Base-by-base conservation (phyloP, 2,888 invertebrate genomes). In the Brenthis ino region DNA sequence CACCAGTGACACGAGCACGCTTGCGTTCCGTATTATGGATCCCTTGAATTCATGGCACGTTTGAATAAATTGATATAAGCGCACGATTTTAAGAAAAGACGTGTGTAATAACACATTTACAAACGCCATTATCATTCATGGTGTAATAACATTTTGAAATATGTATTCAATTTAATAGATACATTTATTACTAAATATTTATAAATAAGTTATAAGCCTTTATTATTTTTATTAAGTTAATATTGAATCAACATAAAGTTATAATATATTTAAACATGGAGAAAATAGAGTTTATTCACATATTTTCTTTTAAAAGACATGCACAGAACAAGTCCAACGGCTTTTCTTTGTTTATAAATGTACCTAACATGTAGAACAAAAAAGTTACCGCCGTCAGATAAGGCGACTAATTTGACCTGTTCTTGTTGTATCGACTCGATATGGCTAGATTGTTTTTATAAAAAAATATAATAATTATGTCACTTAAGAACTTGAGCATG, bases 1-100 rank as follows among this genome's bases (percentile, higher is more conserved):
- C 53, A 58, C 37, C 55, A 70, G 64, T 64, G 67, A 66, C 65
- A 68, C 69, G 58, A 65, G 69, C 73, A 75, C 71, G 75, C 75
- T 77, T 77, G 76, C 76, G 78, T 76, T 74, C 79, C 78, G 77
- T 79, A 80, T 78, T 77, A 71, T 71, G 63, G 57, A 61, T 75
- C 78, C 74, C 83, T 78, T 77, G 63, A 75, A 89, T 82, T 85
- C 85, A 64, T 72, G 75, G 77, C 89, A 86, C 89, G 88, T 83
- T 70, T 76, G 70, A 77, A 79, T 79, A 87, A 86, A 88, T 87
- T 88, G 85, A 86, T 88, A 88, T 85, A 82, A 81, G 79, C 77
- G 81, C 85, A 87, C 87, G 85, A 83, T 85, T 88, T 87, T 85
- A 84, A 85, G 84, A 85, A 86, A 83, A 82, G 81, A 85, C 81